These are phyloP conservation scores for Melipona beecheii DNA, from an alignment of 2,888 invertebrate genomes.

Conservation along the genomic window DNA sequence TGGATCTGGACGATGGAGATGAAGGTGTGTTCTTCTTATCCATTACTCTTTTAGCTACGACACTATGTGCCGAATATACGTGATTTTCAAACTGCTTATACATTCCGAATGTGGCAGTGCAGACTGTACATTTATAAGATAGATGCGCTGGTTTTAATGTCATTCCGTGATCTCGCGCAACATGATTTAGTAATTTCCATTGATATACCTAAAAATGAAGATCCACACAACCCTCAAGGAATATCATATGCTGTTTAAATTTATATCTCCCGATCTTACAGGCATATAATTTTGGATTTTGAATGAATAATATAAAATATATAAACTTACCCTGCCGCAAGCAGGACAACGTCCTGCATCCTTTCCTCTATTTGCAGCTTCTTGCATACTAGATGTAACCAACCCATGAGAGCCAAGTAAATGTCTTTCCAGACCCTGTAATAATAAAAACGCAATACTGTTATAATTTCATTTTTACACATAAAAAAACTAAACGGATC, in stretches of 20 bases:
- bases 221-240: constrained; percentile 45
- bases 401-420: constrained; percentile 96
- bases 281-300: neutral
- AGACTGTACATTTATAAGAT: constrained; percentile 97
- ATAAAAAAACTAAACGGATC: neutral
- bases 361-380: constrained; percentile 97
- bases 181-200: constrained; percentile 96
- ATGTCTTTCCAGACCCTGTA: constrained; percentile 96
- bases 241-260: neutral
- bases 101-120: constrained; percentile 97
- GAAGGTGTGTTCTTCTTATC: constrained; percentile 88
- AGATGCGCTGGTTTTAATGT: constrained; percentile 96
- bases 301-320: neutral
- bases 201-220: constrained; percentile 91
- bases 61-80: constrained; percentile 96
- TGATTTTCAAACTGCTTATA: constrained; percentile 98
- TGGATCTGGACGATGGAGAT: constrained; percentile 83
- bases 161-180: constrained; percentile 95
- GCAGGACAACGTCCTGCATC: constrained; percentile 97
- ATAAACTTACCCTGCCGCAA: constrained; percentile 92
- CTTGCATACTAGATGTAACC: constrained; percentile 98
- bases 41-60: constrained; percentile 94
- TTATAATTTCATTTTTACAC: neutral
- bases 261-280: neutral
- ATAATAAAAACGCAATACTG: neutral